Evolutionary conservation across 2,113 vertebrate genomes (phyloP), one percentile per base, ranked within the genome.

Genomic region (Promerops cafer): DNA sequence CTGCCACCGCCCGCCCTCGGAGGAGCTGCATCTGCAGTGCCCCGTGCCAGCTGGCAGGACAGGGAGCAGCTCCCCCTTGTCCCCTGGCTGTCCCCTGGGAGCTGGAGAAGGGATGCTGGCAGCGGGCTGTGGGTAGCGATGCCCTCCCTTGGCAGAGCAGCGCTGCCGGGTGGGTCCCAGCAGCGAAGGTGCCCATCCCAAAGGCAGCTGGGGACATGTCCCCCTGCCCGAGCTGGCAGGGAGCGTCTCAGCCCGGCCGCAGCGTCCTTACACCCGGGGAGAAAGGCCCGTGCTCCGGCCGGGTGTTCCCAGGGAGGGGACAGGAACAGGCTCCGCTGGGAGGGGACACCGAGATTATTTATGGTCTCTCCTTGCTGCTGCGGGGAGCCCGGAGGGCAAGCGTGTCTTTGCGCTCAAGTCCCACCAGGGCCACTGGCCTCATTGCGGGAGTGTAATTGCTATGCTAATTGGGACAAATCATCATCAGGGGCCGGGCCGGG

Each of bases 401-500:
- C 0, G 49, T 13, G n/a, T 68, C 95, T 65, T 7, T 13, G 20
- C 94, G 87, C 69, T 90, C 50, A 1, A 4, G 61, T 93, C 89
- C 86, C 81, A 90, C 60, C 91, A 93, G 93, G 83, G 83, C 95
- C 44, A 16, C 50, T 84, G 94, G 63, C 90, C 93, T 95, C 81
- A 16, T 86, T 93, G 82, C 49, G 11, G 56, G 79, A 69, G 49
- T 45, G 85, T 96, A 96, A 95, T 96, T 96, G 87, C 93, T 59
- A 13, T 91, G 85, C 47, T 96, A 97, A 96, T 82, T 94, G 87
- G 94, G 90, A 74, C 90, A 77, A 87, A n/a, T 37, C 83, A 53
- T 69, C 72, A 33, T 21, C 72, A 10, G 54, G 18, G 37, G 45
- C 72, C 45, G 53, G 72, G 39, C 40, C 23, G 39, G 64, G 72